Evolutionary conservation across 2,113 vertebrate species (phyloP), one percentile per base, ranked within the genome.

Genomic region (Pseudorectes ferrugineus): DNA sequence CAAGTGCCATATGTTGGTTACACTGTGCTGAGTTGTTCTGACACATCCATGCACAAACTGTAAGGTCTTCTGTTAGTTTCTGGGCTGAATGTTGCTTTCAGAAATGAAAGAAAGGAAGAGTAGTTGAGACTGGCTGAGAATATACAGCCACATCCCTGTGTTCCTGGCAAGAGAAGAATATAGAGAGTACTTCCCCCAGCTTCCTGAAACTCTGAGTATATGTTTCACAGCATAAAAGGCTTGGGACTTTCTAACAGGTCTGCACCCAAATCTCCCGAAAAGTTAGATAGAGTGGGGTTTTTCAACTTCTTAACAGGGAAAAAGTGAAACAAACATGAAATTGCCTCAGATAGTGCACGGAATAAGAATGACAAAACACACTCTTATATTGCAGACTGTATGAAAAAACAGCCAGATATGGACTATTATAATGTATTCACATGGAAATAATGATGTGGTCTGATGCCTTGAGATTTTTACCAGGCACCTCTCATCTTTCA

Each of bases 231-330:
- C 31, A 28, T n/a, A 38, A 33, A 48, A 65, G 5, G 36, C 6
- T 66, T 61, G 61, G 16, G 6, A 4, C 6, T 36, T 84, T 81
- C 33, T 43, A 66, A 45, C 9, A 52, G 5, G 6, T 61, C n/a
- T 65, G 45, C 7, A 20, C 13, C 6, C 20, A 77, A 43, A 68
- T 29, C 1, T 11, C 14, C 6, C 6, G 8, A n/a, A 48, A 63
- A 40, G 3, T 12, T 42, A 70, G 19, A 43, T 3, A 4, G 6
- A 5, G 12, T 40, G 3, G 3, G 1, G 0, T 0, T 52, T 85
- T 45, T 59, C 49, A 72, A 59, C 8, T 49, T 74, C 57, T 57
- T 63, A 13, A 12, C 25, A 8, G 71, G 4, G 15, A 68, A 75
- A 77, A 83, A 54, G 22, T 11, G 13, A 82, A 71, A 51, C 5